Conservation (phyloP, 2,888 invertebrate genomes). For the Tyria jacobaeae region DNA sequence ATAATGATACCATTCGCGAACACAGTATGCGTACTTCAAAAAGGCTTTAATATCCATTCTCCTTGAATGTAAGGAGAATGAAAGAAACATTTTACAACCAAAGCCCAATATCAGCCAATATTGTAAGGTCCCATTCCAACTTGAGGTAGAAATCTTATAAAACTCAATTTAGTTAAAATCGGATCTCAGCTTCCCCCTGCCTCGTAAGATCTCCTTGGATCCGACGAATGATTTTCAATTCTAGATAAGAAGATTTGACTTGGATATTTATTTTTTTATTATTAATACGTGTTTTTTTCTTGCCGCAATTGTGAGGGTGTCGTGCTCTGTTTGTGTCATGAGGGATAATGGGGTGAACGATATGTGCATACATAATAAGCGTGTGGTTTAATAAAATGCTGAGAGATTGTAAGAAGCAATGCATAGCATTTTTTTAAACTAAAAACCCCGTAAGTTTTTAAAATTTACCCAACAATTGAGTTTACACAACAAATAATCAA, state of each 20-base stretch:
- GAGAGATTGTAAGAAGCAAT: conserved; percentile 17
- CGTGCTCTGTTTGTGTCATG: conserved; percentile 19
- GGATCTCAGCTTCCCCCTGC: conserved; percentile 65
- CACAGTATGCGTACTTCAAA: conserved; percentile 1
- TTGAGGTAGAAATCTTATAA: conserved; percentile 62
- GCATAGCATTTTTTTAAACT: too few relatives aligned
- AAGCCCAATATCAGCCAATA: conserved; percentile 41
- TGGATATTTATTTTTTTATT: conserved; percentile 59
- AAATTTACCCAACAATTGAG: too few relatives aligned
- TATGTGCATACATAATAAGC: conserved; percentile 19
- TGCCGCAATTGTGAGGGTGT: conserved; percentile 12
- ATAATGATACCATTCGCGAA: conserved; percentile 1
- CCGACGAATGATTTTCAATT: conserved; percentile 74
- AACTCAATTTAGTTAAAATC: conserved; percentile 77
- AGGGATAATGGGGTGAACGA: conserved; percentile 19
- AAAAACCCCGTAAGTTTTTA: too few relatives aligned
- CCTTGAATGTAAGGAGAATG: conserved; percentile 4
- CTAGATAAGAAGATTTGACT: conserved; percentile 72
- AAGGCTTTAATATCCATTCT: conserved; percentile 12
- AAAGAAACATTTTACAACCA: conserved; percentile 28
- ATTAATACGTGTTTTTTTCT: conserved; percentile 54
- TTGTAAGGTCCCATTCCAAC: conserved; percentile 47
- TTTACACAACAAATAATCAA: too few relatives aligned
- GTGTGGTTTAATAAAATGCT: conserved; percentile 23
- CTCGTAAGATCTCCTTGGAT: conserved; percentile 55